Percentiles rank a stretch among this genome's conserved stretches.
These are phyloP conservation scores for Smutsia temminckii DNA, from an alignment of 2,797 vertebrate species.

Conservation along the genomic window DNA sequence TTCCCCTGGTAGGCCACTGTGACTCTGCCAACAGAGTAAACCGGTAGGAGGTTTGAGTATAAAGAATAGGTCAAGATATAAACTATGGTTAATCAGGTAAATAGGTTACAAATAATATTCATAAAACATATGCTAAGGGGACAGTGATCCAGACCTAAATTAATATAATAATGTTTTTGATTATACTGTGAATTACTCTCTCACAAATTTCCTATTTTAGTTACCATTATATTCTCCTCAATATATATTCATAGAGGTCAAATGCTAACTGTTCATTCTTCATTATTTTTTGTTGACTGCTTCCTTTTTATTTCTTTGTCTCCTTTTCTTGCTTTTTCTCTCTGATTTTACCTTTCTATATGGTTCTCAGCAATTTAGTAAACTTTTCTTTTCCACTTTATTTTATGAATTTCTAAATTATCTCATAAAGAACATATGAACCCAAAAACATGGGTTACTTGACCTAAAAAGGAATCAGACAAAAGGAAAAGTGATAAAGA, in stretches of 20 bases:
- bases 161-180: neutral
- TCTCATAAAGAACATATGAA: neutral
- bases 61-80: neutral
- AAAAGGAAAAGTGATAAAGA: neutral
- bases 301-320: neutral
- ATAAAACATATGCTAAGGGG: neutral
- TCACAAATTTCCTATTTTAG: neutral
- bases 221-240: neutral
- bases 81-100: neutral
- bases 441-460: neutral
- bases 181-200: neutral
- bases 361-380: neutral
- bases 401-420: neutral
- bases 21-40: neutral
- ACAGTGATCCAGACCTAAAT: neutral
- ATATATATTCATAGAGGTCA: neutral
- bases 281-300: neutral
- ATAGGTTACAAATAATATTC: neutral
- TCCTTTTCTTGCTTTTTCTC: neutral
- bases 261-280: neutral
- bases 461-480: neutral
- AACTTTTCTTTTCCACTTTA: neutral
- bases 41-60: neutral
- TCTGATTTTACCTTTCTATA: neutral
- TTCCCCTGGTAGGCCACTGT: neutral